Evolutionary conservation across 2,797 vertebrate genomes (phyloP).

Genomic region (Sylvia borin): DNA sequence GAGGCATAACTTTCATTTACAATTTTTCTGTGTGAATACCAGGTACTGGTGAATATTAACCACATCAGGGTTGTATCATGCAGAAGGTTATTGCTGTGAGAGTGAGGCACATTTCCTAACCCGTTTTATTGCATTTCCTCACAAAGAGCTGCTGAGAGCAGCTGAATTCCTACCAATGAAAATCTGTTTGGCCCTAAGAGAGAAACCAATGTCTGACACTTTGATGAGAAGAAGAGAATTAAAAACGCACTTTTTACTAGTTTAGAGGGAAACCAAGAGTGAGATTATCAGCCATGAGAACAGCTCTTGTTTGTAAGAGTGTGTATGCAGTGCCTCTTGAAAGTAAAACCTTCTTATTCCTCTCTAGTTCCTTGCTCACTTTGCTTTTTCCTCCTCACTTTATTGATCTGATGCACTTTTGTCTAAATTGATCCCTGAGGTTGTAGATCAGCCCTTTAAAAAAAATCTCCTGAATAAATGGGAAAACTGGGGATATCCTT

Average conservation of each 20-base stretch:
- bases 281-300: background rate
- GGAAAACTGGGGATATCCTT: background rate
- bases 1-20: background rate
- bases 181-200: background rate
- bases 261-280: background rate
- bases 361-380: background rate
- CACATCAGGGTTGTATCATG: background rate
- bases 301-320: background rate
- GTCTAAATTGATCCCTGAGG: conserved; percentile 9
- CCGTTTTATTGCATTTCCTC: background rate
- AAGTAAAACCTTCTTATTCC: background rate
- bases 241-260: background rate
- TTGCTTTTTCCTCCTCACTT: background rate
- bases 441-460: background rate
- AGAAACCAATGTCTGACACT: background rate
- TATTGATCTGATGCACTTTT: conserved; percentile 30
- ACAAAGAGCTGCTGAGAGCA: background rate
- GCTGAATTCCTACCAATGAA: background rate
- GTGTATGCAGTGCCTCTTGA: background rate
- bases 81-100: background rate
- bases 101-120: background rate
- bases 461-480: conserved; percentile 6
- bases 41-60: background rate
- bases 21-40: background rate
- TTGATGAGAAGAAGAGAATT: background rate